Percentiles rank a stretch among this genome's conserved stretches.
Evolutionary conservation across 2,888 invertebrate genomes (phyloP).

Genomic region (Eupeodes latifasciatus): DNA sequence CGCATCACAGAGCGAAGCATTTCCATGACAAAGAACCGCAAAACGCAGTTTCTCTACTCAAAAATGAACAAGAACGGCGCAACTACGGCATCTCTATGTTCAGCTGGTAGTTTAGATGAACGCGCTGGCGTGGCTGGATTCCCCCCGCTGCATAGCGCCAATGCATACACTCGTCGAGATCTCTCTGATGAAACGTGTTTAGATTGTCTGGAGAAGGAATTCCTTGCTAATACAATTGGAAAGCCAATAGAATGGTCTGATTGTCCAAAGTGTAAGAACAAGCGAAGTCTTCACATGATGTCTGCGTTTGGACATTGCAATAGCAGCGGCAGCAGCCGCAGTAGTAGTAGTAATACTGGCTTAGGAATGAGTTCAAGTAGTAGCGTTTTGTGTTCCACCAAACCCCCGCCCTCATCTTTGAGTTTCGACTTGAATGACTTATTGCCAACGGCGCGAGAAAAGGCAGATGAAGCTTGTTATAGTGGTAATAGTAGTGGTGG

Average conservation of each 20-base stretch:
- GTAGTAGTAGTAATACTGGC: constrained; percentile 62
- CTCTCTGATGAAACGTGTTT: constrained; percentile 82
- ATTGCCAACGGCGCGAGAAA: constrained; percentile 47
- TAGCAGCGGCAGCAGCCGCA: constrained; percentile 71
- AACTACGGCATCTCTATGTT: constrained; percentile 62
- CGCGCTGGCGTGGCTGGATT: constrained; percentile 79
- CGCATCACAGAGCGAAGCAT: constrained; percentile 78
- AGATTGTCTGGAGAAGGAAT: constrained; percentile 83
- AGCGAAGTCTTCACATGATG: constrained; percentile 76
- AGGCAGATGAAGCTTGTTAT: background rate
- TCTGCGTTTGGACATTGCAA: constrained; percentile 55
- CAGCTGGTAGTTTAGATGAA: constrained; percentile 80
- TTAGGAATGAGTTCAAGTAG: constrained; percentile 66
- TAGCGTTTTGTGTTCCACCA: constrained; percentile 53
- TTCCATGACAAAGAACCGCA: constrained; percentile 70
- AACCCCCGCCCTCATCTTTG: constrained; percentile 68
- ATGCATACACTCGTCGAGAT: constrained; percentile 74
- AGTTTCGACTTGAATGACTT: constrained; percentile 74
- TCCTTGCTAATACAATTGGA: constrained; percentile 82
- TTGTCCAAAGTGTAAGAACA: constrained; percentile 81
- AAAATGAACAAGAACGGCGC: constrained; percentile 65
- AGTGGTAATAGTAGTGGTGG: background rate
- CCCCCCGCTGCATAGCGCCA: constrained; percentile 67
- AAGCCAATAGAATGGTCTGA: constrained; percentile 81
- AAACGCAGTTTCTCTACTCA: constrained; percentile 59